Conservation (phyloP, 2,113 vertebrate genomes). For the Lophotis ruficrista region DNA sequence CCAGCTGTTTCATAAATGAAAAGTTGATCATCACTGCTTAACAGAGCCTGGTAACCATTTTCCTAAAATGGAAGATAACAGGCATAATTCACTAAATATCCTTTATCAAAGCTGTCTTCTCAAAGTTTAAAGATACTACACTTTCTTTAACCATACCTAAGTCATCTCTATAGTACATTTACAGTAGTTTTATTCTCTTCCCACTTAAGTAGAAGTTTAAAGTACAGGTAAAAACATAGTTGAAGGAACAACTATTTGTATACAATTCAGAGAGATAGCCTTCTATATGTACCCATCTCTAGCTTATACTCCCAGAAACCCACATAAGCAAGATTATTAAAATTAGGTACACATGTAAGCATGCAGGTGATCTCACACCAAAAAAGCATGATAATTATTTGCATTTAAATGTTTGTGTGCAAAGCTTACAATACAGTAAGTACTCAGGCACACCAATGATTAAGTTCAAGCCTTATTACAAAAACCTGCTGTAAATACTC, state of each 20-base stretch:
- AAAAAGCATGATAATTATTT: neutral
- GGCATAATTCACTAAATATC: neutral
- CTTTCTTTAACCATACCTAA: neutral
- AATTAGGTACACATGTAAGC: neutral
- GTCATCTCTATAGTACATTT: neutral
- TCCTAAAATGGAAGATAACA: slow-evolving; percentile 79
- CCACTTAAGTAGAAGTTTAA: neutral
- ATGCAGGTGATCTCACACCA: neutral
- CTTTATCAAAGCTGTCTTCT: neutral
- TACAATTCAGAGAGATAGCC: neutral
- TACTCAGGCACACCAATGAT: neutral
- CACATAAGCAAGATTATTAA: neutral
- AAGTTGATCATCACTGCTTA: slow-evolving; percentile 96
- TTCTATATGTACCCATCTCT: neutral
- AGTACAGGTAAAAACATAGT: neutral
- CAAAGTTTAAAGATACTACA: neutral
- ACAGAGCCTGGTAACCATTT: slow-evolving; percentile 88
- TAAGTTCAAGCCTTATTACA: neutral
- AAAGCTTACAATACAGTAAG: neutral
- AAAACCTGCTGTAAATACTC: slow-evolving; percentile 64
- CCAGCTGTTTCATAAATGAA: slow-evolving; percentile 98
- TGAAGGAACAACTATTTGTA: neutral
- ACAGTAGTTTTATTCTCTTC: neutral
- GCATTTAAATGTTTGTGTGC: neutral
- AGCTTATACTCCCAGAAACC: neutral